Base-by-base conservation (phyloP, 2,888 invertebrate species). In the Ametastegia equiseti region DNA sequence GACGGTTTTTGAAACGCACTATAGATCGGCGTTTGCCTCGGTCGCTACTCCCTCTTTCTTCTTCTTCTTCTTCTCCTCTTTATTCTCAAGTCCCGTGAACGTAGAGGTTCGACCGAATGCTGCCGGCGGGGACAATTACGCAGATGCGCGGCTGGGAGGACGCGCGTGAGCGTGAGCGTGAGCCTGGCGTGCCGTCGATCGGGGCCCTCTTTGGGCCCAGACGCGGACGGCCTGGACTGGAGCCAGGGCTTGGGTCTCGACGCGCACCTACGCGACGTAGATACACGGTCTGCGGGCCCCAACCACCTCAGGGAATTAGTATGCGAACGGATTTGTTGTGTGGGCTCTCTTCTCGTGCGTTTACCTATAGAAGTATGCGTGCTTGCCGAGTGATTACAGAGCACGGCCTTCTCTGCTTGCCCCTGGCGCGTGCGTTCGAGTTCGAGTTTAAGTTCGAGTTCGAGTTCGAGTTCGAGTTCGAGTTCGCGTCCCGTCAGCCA, bases 51-150 rank as follows among this genome's bases (percentile, higher is more conserved):
- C 67, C 67, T 67, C 19, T 36, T 23, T 19, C 69, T 23, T 2
- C 69, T 69, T 67, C 42, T 67, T 67, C 71, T 11, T 23, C 69
- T 69, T 23, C 69, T 69, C 27, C 45, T 71, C 45, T 30, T 75
- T 23, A 19, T 75, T 54, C 73, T 36, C 27, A 33, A n/a, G 9
- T 75, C n/a, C 33, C 33, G 54, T 23, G 36, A 27, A 54, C 75
- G 75, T 75, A 75, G 75, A 75, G 83, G 80, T 82, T 83, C 85
- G 84, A 84, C 85, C 86, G 87, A 88, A 89, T 89, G 91, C 90
- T 89, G 91, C 91, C 91, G 88, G 87, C 90, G 90, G 91, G 91
- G 91, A 91, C 91, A 91, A 91, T 91, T 91, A 91, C 91, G 91
- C 91, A 91, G 91, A 91, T 91, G 91, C 89, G 89, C 88, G 88